Evolutionary conservation across 2,888 invertebrate species (phyloP), one percentile per base, ranked within the genome.

Genomic region (Pterostichus madidus): DNA sequence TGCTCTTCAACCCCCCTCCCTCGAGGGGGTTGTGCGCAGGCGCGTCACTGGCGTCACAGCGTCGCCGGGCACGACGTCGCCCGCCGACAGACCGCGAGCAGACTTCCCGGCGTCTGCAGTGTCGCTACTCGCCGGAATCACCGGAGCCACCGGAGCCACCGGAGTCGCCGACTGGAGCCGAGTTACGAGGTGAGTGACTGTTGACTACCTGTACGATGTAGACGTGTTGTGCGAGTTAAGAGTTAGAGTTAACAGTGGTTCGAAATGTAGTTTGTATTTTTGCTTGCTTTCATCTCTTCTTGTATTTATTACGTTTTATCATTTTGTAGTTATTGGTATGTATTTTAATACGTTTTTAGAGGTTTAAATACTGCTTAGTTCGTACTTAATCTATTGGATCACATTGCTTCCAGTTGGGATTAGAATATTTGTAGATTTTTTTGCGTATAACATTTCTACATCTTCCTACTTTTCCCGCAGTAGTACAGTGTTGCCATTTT

Each of bases 41-140:
- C 86, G 85, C 85, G 87, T 86, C 90, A 90, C 90, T 89, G 86
- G 89, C 89, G 89, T 89, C 59, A 90, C 90, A 90, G 89, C 89
- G 90, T 89, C 90, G 91, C 91, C 91, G 91, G 90, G 91, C 91
- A 91, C 93, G 93, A 93, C 93, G 93, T 91, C 91, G 91, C 91
- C 91, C 92, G 92, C 91, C 92, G 89, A 92, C 90, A 92, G 91
- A 90, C 89, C 89, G 90, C 89, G 89, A 88, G 89, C 89, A 90
- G 90, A 90, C 90, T 88, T 89, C 88, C 89, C 89, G 90, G 90
- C 90, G 90, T 90, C 90, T 88, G 88, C 89, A 90, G 88, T 77
- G 39, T 39, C 77, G 77, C 56, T 15, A 35, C n/a, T 35, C 59
- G 49, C 52, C 52, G 56, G 56, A 56, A 56, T 56, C 56, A 17